Evolutionary conservation across 30 jellyfish, hydroid and myxozoan species (phyloP).

Genomic region (Mastigias papua): DNA sequence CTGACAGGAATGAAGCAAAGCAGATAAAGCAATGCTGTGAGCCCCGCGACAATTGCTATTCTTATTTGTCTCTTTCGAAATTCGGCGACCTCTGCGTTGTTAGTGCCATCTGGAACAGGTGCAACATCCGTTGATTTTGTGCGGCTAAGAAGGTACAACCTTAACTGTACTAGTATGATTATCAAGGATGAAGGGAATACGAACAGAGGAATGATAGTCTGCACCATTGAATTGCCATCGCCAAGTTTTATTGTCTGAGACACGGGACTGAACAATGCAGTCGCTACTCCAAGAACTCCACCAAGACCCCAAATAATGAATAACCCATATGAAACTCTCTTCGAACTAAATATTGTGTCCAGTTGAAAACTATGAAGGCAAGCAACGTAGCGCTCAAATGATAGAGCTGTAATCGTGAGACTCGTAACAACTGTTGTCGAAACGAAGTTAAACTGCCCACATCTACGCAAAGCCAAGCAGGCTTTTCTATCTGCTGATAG

Average conservation of each 20-base stretch:
- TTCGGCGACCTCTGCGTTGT: not conserved
- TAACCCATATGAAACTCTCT: not conserved
- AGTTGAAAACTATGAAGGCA: not conserved
- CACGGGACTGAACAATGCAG: not conserved
- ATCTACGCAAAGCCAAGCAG: not conserved
- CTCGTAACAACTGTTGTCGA: not conserved
- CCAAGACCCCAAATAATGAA: not conserved
- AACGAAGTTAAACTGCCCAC: not conserved
- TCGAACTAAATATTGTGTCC: not conserved
- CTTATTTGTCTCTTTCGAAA: not conserved
- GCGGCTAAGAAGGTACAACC: not conserved
- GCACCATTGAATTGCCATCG: not conserved
- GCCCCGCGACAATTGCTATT: not conserved
- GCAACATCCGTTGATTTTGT: not conserved
- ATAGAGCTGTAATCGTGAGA: not conserved
- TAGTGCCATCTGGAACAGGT: not conserved
- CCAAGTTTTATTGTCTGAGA: not conserved
- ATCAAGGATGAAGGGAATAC: not conserved
- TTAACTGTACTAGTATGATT: not conserved
- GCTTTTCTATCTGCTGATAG: not conserved
- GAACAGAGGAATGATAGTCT: not conserved
- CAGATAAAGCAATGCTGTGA: not conserved
- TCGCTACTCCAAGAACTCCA: not conserved
- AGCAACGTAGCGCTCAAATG: not conserved
- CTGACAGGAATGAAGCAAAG: not conserved